Evolutionary conservation across 2,113 vertebrate species (phyloP), one percentile per base, ranked within the genome.

Genomic region (Tupaia tana): DNA sequence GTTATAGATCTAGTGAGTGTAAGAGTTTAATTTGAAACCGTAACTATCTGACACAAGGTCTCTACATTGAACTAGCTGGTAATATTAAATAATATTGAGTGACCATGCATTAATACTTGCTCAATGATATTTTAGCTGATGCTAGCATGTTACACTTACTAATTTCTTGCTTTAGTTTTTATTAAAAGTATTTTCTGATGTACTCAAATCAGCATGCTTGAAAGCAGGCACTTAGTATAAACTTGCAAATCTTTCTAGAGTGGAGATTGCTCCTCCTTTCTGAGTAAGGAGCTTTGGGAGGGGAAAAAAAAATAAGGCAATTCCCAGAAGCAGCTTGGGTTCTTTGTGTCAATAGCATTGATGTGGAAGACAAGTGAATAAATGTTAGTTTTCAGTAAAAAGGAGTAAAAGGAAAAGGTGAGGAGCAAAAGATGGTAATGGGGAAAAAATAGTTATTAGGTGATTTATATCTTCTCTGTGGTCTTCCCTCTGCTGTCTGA

Each of bases 351-450:
- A 93, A 91, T 43, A 87, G 24, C 25, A 74, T 11, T 79, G 70
- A 43, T 43, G 64, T 2, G 69, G 77, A 93, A 90, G 19, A 71
- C 70, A 90, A 89, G 58, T 95, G 74, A 86, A 87, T 91, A 89
- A 94, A 83, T 89, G 31, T 88, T 93, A 54, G 59, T 93, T 86
- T 84, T 79, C 81, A 87, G 34, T 89, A 73, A 80, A 92, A 88
- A 66, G 31, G 43, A 88, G 12, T 79, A 13, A 56, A 54, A 86
- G 58, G 29, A 95, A 71, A 58, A 90, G 29, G 61, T 18, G 29
- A 80, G 24, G 71, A 58, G 24, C 43, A 79, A 52, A 10, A 86
- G 34, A 73, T 27, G 24, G 52, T 67, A 82, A 3, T 27, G 54
- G 56, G 58, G 14, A 77, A 91, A 87, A 66, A 85, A 43, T 6